Conservation (phyloP, 64 coral and sea anemone species). For the Pachyseris speciosa region DNA sequence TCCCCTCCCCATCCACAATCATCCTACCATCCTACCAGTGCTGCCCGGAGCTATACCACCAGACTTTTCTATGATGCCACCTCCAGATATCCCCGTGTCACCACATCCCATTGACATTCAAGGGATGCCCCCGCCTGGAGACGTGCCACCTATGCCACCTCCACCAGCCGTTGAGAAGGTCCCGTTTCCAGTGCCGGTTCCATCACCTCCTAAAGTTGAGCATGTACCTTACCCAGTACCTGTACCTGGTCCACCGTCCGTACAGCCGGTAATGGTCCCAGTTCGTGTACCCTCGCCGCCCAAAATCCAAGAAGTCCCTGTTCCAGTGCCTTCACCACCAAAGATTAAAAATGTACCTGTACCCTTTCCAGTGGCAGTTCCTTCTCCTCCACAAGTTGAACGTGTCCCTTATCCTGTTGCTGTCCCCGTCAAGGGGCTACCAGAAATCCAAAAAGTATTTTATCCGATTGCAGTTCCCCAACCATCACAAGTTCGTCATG, state of each 20-base stretch:
- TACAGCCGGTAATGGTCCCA: constrained; percentile 44
- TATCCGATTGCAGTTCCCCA: constrained; percentile 65
- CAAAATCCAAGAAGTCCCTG: constrained; percentile 41
- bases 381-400: constrained; percentile 59
- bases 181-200: constrained; percentile 71
- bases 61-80: not conserved
- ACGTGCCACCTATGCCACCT: not conserved
- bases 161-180: constrained; percentile 34
- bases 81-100: not conserved
- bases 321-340: constrained; percentile 67
- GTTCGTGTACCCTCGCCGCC: constrained; percentile 41
- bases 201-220: constrained; percentile 22
- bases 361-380: constrained; percentile 53
- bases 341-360: constrained; percentile 61
- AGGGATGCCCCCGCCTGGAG: not conserved
- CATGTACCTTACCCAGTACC: constrained; percentile 83
- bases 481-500: constrained; percentile 60
- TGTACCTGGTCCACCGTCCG: constrained; percentile 40
- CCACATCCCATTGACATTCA: not conserved
- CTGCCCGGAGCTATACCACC: not conserved
- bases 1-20: not conserved
- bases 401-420: constrained; percentile 75
- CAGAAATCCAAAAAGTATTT: constrained; percentile 65
- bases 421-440: constrained; percentile 69
- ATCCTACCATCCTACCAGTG: not conserved